phyloP scores from a whole-genome alignment of 2,113 vertebrate genomes.

The Chinchilla lanigera region DNA sequence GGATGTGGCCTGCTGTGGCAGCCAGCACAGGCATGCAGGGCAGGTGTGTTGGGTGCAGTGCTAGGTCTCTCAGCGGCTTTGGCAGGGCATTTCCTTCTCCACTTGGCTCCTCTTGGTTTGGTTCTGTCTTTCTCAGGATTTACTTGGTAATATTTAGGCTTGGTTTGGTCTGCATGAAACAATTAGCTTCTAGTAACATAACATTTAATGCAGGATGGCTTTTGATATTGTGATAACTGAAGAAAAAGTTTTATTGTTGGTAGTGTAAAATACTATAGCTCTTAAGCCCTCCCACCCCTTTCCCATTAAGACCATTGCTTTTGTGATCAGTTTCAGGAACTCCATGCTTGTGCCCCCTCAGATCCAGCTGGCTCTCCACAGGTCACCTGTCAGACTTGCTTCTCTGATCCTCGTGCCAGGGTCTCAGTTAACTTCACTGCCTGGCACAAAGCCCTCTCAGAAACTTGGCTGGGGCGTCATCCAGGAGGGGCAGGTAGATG shows the following conservation, averaged over 20 bases:
- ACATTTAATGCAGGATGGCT: not conserved
- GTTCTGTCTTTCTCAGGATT: not conserved
- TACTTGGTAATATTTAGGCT: not conserved
- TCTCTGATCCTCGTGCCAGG: not conserved
- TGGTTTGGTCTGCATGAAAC: not conserved
- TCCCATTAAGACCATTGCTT: not conserved
- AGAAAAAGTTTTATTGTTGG: not conserved
- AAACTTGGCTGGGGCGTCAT: not conserved
- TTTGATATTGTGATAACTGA: slow-evolving; percentile 1
- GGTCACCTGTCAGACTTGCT: too few species aligned
- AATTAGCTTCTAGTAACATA: not conserved
- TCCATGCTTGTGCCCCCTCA: too few species aligned
- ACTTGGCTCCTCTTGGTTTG: not conserved
- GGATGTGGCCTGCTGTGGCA: too few species aligned
- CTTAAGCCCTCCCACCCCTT: not conserved
- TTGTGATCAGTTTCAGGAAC: not conserved
- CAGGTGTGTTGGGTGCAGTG: accelerated
- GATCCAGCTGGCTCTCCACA: not conserved
- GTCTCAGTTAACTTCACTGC: not conserved
- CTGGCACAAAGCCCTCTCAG: not conserved
- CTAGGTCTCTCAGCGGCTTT: not conserved
- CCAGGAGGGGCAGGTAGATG: not conserved
- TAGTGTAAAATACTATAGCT: not conserved
- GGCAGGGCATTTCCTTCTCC: not conserved
- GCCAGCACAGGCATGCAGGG: not conserved